These are phyloP conservation scores for Drosophila miranda DNA, from an alignment of 1,140 invertebrate genomes.

Conservation along the genomic window DNA sequence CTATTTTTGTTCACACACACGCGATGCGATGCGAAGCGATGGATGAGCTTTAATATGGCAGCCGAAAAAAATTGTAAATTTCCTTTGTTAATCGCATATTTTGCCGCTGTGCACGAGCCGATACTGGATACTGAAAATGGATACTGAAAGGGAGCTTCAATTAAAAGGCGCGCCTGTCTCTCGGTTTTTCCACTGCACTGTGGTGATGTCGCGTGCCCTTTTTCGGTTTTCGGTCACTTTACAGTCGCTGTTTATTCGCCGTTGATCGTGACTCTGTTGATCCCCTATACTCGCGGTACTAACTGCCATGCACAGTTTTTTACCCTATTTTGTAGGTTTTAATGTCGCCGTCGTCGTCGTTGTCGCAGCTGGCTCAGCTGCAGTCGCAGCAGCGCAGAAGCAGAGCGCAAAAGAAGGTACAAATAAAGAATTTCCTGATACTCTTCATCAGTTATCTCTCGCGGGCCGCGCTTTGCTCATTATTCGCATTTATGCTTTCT, in stretches of 20 bases:
- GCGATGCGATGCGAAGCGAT: constrained; percentile 1
- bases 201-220: constrained; percentile 58
- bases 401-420: constrained; percentile 33
- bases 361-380: constrained; percentile 30
- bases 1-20: constrained; percentile 11
- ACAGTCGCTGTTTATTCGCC: constrained; percentile 6
- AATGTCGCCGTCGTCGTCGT: constrained; percentile 36
- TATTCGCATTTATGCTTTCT: constrained; percentile 78
- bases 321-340: constrained; percentile 79
- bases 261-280: constrained; percentile 29
- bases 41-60: constrained; percentile 4
- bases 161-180: constrained; percentile 46
- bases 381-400: constrained; percentile 35
- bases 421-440: constrained; percentile 61
- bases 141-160: constrained; percentile 22
- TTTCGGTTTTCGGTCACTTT: constrained; percentile 13
- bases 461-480: constrained; percentile 65
- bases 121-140: constrained; percentile 6
- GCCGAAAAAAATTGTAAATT: constrained; percentile 35
- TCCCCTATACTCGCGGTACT: constrained; percentile 45
- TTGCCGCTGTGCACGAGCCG: constrained; percentile 6
- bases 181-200: constrained; percentile 11
- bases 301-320: constrained; percentile 69
- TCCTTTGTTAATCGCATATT: constrained; percentile 52
- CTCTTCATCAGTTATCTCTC: constrained; percentile 56